A percentile compares a stretch with the other conserved stretches of the same genome.
Evolutionary conservation across 2,888 invertebrate genomes (phyloP).

Genomic region (Miltochrista miniata): DNA sequence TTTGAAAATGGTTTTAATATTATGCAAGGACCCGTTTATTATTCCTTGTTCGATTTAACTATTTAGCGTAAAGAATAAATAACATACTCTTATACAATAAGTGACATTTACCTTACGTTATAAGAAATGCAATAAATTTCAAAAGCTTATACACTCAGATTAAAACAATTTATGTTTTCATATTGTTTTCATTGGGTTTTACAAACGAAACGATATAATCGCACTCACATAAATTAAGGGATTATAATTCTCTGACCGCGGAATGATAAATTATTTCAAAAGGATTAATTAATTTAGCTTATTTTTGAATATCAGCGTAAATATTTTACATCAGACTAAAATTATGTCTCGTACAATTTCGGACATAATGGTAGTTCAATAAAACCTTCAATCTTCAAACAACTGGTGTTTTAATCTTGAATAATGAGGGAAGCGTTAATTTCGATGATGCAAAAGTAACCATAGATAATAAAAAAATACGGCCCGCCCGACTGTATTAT

Average conservation of each 20-base stretch:
- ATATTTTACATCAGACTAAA: not conserved
- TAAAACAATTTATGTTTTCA: slow-evolving; percentile 1
- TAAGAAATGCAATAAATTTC: not conserved
- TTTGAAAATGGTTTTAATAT: too few species aligned
- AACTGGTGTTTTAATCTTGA: too few species aligned
- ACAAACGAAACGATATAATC: slow-evolving; percentile 1
- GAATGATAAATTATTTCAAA: slow-evolving; percentile 2
- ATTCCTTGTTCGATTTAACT: too few species aligned
- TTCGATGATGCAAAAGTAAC: too few species aligned
- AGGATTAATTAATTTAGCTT: slow-evolving; percentile 6
- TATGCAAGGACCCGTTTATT: too few species aligned
- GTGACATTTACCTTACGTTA: not conserved
- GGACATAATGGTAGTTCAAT: too few species aligned
- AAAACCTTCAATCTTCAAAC: too few species aligned
- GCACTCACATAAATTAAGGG: slow-evolving; percentile 7
- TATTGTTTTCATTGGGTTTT: not conserved
- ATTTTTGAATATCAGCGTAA: not conserved
- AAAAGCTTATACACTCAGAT: not conserved
- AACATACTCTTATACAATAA: not conserved
- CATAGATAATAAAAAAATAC: too few species aligned
- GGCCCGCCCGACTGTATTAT: too few species aligned
- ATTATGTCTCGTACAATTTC: not conserved
- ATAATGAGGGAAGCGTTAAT: too few species aligned
- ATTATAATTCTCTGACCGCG: slow-evolving; percentile 6
- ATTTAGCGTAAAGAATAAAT: too few species aligned